Evolutionary conservation across 2,113 vertebrate genomes (phyloP).

Genomic region (Spea multiplicata): DNA sequence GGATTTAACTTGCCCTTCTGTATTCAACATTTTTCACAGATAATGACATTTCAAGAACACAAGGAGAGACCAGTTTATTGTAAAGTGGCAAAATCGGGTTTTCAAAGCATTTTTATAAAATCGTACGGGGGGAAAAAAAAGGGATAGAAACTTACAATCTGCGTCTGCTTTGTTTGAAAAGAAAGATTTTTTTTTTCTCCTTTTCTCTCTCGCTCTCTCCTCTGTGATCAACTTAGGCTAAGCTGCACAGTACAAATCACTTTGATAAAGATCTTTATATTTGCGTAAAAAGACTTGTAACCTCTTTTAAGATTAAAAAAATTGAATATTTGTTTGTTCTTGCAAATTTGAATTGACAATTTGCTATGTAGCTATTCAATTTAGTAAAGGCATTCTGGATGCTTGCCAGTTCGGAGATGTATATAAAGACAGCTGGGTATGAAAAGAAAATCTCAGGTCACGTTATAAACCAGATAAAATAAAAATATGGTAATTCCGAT

Average conservation of each 20-base stretch:
- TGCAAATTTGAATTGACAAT: background rate
- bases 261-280: conserved; percentile 6
- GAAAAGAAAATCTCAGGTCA: too few relatives aligned
- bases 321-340: conserved; percentile 8
- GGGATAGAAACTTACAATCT: conserved; percentile 9
- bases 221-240: conserved; percentile 4
- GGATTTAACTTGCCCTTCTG: conserved; percentile 77
- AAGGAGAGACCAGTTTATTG: conserved; percentile 49
- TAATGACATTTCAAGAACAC: conserved; percentile 69
- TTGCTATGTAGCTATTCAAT: background rate
- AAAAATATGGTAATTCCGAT: too few relatives aligned
- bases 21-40: conserved; percentile 66
- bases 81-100: conserved; percentile 43
- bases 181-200: conserved; percentile 6
- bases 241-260: background rate
- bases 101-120: conserved; percentile 38
- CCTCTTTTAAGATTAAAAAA: background rate
- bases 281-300: background rate
- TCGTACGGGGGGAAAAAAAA: background rate
- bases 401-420: background rate
- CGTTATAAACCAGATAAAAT: too few relatives aligned
- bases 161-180: background rate
- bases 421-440: too few relatives aligned
- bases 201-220: background rate
- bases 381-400: too few relatives aligned